A percentile compares a stretch with the other conserved stretches of the same genome.
Conservation (phyloP, 2,888 invertebrate species). For the Cinara cedri region DNA sequence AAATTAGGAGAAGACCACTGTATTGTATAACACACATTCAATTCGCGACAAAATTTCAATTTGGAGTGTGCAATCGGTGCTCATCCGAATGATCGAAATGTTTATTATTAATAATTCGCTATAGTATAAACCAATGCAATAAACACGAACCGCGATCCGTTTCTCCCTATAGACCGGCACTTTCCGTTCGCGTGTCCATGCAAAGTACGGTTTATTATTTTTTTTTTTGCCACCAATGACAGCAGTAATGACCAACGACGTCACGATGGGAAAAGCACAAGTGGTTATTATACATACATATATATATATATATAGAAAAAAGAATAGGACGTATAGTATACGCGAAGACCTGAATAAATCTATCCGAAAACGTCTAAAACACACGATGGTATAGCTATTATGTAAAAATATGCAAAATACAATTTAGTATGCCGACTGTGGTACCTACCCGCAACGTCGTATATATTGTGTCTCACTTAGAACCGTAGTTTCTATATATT, state of each 20-base stretch:
- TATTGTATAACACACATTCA: no score
- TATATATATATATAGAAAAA: neutral
- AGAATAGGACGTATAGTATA: neutral
- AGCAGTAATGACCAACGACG: slow-evolving; percentile 20
- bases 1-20: no score
- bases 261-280: slow-evolving; percentile 15
- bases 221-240: neutral
- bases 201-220: neutral
- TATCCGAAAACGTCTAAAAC: neutral
- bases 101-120: no score
- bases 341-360: slow-evolving; percentile 30
- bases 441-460: no score
- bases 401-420: slow-evolving; percentile 51
- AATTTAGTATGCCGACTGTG: slow-evolving; percentile 27
- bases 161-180: neutral
- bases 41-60: no score
- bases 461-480: slow-evolving; percentile 39
- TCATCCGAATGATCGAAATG: no score
- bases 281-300: neutral
- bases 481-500: neutral
- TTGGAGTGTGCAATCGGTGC: no score
- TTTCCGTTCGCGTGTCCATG: neutral
- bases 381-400: slow-evolving; percentile 6
- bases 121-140: no score
- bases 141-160: no score